Percentiles rank a stretch among this genome's conserved stretches.
phyloP scores from a whole-genome alignment of 2,113 vertebrate species.

The Panthera leo region DNA sequence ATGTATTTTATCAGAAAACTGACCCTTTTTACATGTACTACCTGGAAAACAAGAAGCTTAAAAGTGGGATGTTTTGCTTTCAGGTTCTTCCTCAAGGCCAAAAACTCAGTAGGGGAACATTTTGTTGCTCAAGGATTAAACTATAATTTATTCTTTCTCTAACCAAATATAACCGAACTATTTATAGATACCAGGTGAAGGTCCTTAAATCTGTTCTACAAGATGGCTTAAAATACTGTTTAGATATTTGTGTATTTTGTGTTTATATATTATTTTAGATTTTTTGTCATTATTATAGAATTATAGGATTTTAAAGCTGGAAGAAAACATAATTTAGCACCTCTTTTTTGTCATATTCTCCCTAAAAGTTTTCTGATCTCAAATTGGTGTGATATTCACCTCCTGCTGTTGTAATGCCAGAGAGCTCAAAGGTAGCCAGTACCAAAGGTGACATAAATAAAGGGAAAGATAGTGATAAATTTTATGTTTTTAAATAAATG shows the following conservation, averaged over 20 bases:
- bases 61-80: conserved; percentile 16
- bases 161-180: not conserved
- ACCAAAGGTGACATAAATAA: conserved; percentile 23
- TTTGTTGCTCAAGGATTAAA: conserved; percentile 45
- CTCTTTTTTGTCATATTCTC: conserved; percentile 25
- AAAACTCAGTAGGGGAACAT: conserved; percentile 10
- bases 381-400: not conserved
- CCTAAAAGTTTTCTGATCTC: conserved; percentile 29
- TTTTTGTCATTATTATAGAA: conserved; percentile 17
- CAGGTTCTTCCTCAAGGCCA: not conserved
- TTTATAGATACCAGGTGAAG: not conserved
- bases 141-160: conserved; percentile 47
- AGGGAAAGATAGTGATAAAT: not conserved
- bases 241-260: not conserved
- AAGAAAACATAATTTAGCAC: not conserved
- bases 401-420: not conserved
- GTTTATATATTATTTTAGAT: not conserved
- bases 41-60: conserved; percentile 12
- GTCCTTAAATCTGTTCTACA: conserved; percentile 33
- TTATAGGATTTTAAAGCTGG: conserved; percentile 22
- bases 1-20: conserved; percentile 50
- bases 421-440: not conserved
- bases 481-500: conserved; percentile 61
- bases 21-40: not conserved
- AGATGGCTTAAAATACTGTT: conserved; percentile 31